Evolutionary conservation across 2,113 vertebrate species (phyloP).

Genomic region (Urocolius indicus): DNA sequence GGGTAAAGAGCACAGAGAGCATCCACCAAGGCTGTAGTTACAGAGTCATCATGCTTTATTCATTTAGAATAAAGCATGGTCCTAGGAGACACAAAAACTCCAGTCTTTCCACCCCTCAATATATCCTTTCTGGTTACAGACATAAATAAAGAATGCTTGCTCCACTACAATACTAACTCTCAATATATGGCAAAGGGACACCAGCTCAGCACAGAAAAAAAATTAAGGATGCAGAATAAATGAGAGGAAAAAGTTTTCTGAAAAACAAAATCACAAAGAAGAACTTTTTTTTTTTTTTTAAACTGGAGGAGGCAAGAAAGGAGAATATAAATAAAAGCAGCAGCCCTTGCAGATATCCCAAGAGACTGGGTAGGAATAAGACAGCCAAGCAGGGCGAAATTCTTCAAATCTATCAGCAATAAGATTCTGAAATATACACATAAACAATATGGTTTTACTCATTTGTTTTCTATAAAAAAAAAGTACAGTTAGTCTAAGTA

Average conservation of each 20-base stretch:
- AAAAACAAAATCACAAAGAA: not conserved
- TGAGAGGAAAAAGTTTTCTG: not conserved
- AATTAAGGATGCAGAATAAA: not conserved
- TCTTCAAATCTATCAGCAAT: not conserved
- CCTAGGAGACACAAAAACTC: not conserved
- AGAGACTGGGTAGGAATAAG: not conserved
- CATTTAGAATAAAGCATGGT: not conserved
- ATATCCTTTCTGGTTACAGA: not conserved
- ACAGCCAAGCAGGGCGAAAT: not conserved
- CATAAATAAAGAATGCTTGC: not conserved
- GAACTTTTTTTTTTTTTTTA: not conserved
- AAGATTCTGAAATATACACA: not conserved
- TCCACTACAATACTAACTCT: not conserved
- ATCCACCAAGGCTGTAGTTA: not conserved
- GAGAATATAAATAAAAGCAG: not conserved
- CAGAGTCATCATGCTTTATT: not conserved
- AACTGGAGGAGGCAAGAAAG: not conserved
- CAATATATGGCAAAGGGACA: not conserved
- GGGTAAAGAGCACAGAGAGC: not conserved
- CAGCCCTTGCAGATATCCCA: not conserved
- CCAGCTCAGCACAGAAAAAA: not conserved
- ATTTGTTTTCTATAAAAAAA: not conserved
- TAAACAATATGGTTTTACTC: accelerated
- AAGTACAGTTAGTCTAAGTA: not conserved
- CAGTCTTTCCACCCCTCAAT: accelerated